Percentiles rank a stretch among this genome's conserved stretches.
phyloP scores from a whole-genome alignment of 2,113 vertebrate genomes.

The Aspidoscelis tigris region DNA sequence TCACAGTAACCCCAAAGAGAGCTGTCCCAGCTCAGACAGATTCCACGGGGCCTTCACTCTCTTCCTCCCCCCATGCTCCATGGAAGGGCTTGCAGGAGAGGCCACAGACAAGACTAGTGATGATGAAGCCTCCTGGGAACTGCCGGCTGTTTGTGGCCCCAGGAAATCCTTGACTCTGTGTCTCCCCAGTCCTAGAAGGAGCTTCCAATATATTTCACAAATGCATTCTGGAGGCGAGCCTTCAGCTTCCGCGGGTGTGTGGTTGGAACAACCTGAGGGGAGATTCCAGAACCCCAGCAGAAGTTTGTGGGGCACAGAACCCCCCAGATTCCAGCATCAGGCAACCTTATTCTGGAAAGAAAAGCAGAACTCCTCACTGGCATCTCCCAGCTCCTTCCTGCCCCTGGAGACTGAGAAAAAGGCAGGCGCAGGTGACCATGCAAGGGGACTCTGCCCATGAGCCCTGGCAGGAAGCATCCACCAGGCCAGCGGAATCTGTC shows the following conservation, averaged over 20 bases:
- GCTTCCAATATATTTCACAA: no score
- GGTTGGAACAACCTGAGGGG: no score
- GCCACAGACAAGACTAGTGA: not conserved
- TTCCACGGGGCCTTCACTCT: no score
- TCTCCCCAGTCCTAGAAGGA: no score
- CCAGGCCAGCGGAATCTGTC: not conserved
- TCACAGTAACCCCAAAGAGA: not conserved
- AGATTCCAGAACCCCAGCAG: not conserved
- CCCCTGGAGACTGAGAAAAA: constrained; percentile 22
- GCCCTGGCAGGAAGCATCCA: not conserved
- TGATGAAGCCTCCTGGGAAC: not conserved
- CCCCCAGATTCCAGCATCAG: not conserved
- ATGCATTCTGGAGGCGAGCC: no score
- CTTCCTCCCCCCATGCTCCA: no score
- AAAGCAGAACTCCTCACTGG: not conserved
- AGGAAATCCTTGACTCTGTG: no score
- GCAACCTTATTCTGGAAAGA: not conserved
- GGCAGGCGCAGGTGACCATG: not conserved
- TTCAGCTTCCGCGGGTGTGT: no score
- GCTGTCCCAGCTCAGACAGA: not conserved
- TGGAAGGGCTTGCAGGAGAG: not conserved
- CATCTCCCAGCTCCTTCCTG: constrained; percentile 11
- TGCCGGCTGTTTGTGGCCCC: no score
- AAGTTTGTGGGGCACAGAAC: not conserved
- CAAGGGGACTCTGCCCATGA: no score